Percentiles rank a stretch among this genome's conserved stretches.
Evolutionary conservation across 1,140 invertebrate species (phyloP).

Genomic region (Drosophila subpulchrella): DNA sequence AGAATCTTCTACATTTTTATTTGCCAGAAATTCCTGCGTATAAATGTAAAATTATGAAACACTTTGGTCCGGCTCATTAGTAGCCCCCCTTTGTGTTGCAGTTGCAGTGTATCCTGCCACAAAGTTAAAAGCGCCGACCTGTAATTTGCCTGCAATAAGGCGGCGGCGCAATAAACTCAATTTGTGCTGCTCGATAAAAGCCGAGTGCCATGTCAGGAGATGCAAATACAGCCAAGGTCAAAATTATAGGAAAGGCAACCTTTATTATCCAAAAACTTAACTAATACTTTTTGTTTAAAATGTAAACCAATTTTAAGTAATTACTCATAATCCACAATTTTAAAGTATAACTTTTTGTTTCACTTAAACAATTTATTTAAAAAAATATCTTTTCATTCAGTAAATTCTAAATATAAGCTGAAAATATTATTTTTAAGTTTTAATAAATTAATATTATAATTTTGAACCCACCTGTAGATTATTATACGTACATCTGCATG

Average conservation of each 20-base stretch:
- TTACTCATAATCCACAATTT: not conserved
- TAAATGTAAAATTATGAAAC: slow-evolving; percentile 1
- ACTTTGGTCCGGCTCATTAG: slow-evolving; percentile 17
- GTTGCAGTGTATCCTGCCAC: slow-evolving; percentile 71
- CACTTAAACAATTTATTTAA: too few relatives aligned
- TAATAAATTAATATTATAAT: not conserved
- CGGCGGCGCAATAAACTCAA: slow-evolving; percentile 81
- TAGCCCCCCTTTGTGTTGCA: slow-evolving; percentile 25
- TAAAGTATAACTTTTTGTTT: not conserved
- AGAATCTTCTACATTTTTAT: not conserved
- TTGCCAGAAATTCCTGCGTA: not conserved
- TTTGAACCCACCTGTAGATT: slow-evolving; percentile 7
- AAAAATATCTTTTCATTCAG: not conserved
- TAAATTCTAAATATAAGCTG: not conserved
- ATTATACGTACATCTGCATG: slow-evolving; percentile 28
- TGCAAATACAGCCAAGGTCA: slow-evolving; percentile 2
- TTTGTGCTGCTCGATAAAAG: slow-evolving; percentile 67
- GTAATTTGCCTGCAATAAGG: slow-evolving; percentile 82
- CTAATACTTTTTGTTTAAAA: not conserved
- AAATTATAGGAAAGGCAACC: not conserved
- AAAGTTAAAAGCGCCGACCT: slow-evolving; percentile 84
- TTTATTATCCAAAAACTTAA: too few relatives aligned
- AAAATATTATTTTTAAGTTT: too few relatives aligned
- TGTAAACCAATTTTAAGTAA: too few relatives aligned
- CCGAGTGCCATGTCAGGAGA: slow-evolving; percentile 59